Percentiles rank a stretch among this genome's conserved stretches.
phyloP scores from a whole-genome alignment of 2,113 vertebrate genomes.

The Indicator indicator region DNA sequence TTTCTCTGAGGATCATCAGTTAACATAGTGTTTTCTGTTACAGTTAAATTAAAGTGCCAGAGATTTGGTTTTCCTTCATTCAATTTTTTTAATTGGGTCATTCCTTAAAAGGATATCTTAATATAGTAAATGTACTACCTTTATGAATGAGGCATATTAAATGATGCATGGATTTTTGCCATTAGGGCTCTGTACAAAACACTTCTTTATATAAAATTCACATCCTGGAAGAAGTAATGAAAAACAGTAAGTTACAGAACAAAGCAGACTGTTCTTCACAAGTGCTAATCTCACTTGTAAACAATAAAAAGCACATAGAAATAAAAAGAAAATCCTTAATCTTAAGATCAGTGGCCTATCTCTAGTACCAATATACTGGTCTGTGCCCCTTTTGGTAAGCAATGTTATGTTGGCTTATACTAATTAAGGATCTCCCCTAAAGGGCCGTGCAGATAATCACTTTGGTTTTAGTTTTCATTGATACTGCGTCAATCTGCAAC shows the following conservation, averaged over 20 bases:
- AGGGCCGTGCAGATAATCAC: background rate
- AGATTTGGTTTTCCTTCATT: conserved; percentile 71
- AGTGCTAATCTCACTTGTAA: background rate
- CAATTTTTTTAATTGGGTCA: conserved; percentile 71
- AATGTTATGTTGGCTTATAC: background rate
- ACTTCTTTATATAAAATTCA: background rate
- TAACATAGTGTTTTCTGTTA: conserved; percentile 67
- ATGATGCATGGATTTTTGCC: conserved; percentile 42
- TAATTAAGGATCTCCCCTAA: background rate
- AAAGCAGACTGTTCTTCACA: background rate
- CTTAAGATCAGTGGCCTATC: background rate
- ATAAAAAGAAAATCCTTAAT: background rate
- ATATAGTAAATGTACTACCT: conserved; percentile 74
- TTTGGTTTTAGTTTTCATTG: background rate
- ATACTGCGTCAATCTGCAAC: background rate
- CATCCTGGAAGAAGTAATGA: background rate
- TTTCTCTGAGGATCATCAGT: conserved; percentile 72
- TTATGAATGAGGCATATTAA: conserved; percentile 35
- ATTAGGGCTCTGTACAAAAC: conserved; percentile 6
- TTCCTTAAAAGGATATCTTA: conserved; percentile 73
- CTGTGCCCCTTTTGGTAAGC: background rate
- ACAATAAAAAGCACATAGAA: background rate
- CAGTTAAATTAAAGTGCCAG: conserved; percentile 71
- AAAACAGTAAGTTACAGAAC: background rate
- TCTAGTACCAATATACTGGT: background rate